Evolutionary conservation across 2,888 invertebrate species (phyloP).

Genomic region (Tetranychus piercei): DNA sequence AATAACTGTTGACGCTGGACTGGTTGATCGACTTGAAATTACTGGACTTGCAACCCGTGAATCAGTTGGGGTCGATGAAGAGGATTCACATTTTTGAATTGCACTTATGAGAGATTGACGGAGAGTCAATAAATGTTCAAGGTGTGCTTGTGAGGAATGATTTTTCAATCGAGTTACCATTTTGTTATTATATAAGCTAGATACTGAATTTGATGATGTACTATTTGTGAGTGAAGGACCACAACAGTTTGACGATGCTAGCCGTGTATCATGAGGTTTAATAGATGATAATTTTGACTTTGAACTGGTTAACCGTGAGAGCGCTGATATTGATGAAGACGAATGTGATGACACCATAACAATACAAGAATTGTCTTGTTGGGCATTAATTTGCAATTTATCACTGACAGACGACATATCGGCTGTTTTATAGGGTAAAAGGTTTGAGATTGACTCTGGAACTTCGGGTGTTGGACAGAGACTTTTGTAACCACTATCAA

Average conservation of each 20-base stretch:
- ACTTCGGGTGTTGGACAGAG: conserved; percentile 32
- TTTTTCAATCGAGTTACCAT: conserved; percentile 15
- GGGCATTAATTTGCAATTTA: not conserved
- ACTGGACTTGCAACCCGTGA: conserved; percentile 17
- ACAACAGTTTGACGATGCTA: not conserved
- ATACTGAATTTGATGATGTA: not conserved
- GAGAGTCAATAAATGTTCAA: conserved; percentile 30
- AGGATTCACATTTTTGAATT: conserved; percentile 29
- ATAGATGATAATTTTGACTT: too few relatives aligned
- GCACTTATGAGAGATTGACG: conserved; percentile 30
- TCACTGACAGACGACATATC: not conserved
- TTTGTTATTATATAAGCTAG: not conserved
- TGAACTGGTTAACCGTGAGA: too few relatives aligned
- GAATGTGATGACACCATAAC: not conserved
- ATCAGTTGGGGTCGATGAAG: conserved; percentile 14
- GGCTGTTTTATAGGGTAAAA: not conserved
- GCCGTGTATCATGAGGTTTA: too few relatives aligned
- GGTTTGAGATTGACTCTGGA: conserved; percentile 24
- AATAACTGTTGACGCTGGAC: conserved; percentile 15
- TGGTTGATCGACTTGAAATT: conserved; percentile 14
- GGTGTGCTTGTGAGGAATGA: conserved; percentile 23
- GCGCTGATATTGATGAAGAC: too few relatives aligned
- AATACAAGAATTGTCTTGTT: not conserved
- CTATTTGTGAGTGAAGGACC: not conserved
- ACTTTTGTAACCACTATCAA: conserved; percentile 33